Evolutionary conservation across 2,888 invertebrate species (phyloP), one percentile per base, ranked within the genome.

Genomic region (Cosmopolites sordidus): DNA sequence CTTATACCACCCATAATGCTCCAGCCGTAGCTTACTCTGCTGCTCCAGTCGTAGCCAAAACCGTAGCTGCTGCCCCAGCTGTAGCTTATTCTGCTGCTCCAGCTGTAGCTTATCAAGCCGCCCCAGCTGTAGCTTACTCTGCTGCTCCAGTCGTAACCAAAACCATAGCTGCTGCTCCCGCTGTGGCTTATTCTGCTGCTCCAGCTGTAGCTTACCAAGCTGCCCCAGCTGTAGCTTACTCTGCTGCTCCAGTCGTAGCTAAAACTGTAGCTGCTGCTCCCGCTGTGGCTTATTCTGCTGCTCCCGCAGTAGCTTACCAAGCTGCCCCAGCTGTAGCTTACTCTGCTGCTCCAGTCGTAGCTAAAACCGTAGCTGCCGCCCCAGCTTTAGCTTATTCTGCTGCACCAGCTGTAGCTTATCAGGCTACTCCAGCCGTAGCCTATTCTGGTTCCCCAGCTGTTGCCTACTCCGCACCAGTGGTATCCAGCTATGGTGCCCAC

Each of bases 281-380:
- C 18, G 62, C 65, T 27, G 64, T 66, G 15, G 62, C 66, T 15
- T 61, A 66, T 30, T 43, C 65, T 44, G 65, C 63, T 30, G 65
- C 65, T 14, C 6, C 18, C 1, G 12, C 46, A 2, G 5, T 38
- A 30, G 38, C 47, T 16, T 47, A 46, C 38, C 8, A 3, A 5
- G 8, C 46, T 38, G 52, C 47, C 6, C 51, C 46, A 30, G 42
- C 42, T 43, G 64, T 66, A 16, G 62, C 66, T 15, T 61, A 66
- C 37, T 43, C 65, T 43, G 65, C 63, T 30, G 65, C 65, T 14
- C 6, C 18, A 6, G 12, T 33, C 4, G 15, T 38, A 30, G 47
- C 47, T 15, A 37, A 46, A 8, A 22, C 22, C 38, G 22, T 22
- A 22, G 8, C 46, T 38, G 52, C 47, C 6, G 52, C 47, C 6